Base-by-base conservation (phyloP, 2,888 invertebrate species). In the Hirtodrosophila trivittata region DNA sequence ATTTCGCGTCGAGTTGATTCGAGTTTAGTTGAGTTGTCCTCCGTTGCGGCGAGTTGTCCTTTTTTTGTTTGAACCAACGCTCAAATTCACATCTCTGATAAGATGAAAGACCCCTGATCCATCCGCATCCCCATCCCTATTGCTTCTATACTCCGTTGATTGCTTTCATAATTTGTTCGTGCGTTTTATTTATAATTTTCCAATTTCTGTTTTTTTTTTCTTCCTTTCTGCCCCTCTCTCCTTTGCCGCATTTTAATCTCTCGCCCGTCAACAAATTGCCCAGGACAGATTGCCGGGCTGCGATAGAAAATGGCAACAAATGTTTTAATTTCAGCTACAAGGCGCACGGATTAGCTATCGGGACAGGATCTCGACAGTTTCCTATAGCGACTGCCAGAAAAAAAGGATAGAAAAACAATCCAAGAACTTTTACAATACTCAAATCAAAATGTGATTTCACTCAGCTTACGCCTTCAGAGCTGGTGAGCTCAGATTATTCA, bases 261-360 rank as follows among this genome's bases (percentile, higher is more conserved):
- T 37, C 10, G 60, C 28, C 39, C 64, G 46, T 56, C 58, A 38
- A 78, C 81, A 77, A 80, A 77, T 77, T 47, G 71, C 41, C 38
- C 39, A 74, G 18, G 5, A 21, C 18, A 21, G 80, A 81, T 77
- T 60, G 33, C 30, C 28, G 52, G 28, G 33, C 18, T 42, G 42
- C 57, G 81, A 84, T 77, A 65, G 81, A 83, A 81, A 73, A 67
- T 84, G 81, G 67, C 84, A 84, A 81, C 80, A 80, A 80, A 80
- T 80, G 80, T 77, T 84, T 80, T 75, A 55, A 83, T 83, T 80
- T 83, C 56, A 7, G 1, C 28, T 25, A 43, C 50, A 9, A 43
- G 43, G 43, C 59, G 18, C 25, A 33, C 26, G 60, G 62, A 60
- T 25, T 16, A 16, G n/a, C n/a, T 21, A 10, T 39, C 10, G 1